phyloP scores from a whole-genome alignment of 2,888 invertebrate genomes.

The Orchestes rusci region DNA sequence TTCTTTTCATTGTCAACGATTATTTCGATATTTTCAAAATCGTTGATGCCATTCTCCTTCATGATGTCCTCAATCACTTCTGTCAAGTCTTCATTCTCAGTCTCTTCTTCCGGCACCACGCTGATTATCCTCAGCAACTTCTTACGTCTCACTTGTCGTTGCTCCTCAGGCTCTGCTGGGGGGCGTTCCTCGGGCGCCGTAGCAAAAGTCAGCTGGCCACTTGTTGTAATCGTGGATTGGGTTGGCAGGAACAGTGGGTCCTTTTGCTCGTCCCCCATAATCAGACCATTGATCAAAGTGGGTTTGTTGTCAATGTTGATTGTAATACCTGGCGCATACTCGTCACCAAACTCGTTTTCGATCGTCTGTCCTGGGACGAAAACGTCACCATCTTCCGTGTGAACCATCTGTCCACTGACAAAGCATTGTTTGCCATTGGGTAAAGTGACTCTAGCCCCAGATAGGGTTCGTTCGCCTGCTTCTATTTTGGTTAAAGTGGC shows the following conservation, averaged over 20 bases:
- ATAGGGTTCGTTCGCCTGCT: conserved; percentile 30
- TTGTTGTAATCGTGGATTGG: conserved; percentile 54
- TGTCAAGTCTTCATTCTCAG: conserved; percentile 21
- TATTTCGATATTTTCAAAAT: conserved; percentile 27
- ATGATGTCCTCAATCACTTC: conserved; percentile 26
- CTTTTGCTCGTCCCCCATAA: conserved; percentile 53
- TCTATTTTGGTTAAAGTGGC: conserved; percentile 51
- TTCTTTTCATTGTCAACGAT: conserved; percentile 23
- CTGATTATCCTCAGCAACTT: conserved; percentile 22
- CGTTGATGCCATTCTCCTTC: conserved; percentile 18
- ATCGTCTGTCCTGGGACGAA: conserved; percentile 73
- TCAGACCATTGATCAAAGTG: conserved; percentile 65
- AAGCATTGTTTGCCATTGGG: conserved; percentile 64
- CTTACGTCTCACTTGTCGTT: conserved; percentile 30
- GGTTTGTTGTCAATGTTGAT: conserved; percentile 62
- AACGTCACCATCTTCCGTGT: conserved; percentile 60
- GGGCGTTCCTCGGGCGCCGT: conserved; percentile 39
- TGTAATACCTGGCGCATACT: conserved; percentile 68
- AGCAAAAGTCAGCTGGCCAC: conserved; percentile 42
- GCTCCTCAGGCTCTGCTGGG: conserved; percentile 34
- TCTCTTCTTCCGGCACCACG: conserved; percentile 23
- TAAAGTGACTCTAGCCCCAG: conserved; percentile 44
- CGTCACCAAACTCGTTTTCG: conserved; percentile 57
- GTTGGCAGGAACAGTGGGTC: conserved; percentile 63
- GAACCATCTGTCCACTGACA: conserved; percentile 63